phyloP scores from a whole-genome alignment of 2,888 invertebrate species.

The Biston stratarius region DNA sequence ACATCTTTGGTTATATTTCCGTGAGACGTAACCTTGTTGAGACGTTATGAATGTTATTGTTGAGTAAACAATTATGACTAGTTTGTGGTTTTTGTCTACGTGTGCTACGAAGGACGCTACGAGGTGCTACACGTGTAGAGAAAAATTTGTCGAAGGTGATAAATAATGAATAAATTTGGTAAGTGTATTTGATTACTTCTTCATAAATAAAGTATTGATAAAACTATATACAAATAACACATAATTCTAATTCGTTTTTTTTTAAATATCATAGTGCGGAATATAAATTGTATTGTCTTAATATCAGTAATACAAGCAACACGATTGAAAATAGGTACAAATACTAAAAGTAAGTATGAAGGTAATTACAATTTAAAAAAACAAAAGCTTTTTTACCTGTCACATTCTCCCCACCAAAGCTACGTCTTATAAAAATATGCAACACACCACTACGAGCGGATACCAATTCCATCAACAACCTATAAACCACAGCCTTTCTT shows the following conservation, averaged over 20 bases:
- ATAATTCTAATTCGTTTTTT: not conserved
- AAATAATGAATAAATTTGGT: not conserved
- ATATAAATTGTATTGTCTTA: too few relatives aligned
- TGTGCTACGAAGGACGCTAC: constrained; percentile 36
- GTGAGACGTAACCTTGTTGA: constrained; percentile 76
- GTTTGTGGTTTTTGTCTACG: constrained; percentile 33
- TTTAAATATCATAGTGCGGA: too few relatives aligned
- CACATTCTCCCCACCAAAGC: constrained; percentile 64
- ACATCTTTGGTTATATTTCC: constrained; percentile 83
- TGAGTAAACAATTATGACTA: constrained; percentile 32
- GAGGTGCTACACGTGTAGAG: constrained; percentile 22
- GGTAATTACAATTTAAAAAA: not conserved
- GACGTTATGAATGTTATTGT: constrained; percentile 45
- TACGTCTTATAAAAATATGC: constrained; percentile 80
- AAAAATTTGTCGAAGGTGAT: not conserved
- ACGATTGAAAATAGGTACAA: too few relatives aligned
- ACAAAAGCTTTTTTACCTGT: not conserved
- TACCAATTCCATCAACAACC: constrained; percentile 87
- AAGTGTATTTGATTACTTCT: not conserved
- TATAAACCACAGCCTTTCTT: constrained; percentile 87
- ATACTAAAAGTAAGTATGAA: too few relatives aligned
- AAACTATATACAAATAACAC: not conserved
- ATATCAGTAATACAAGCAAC: too few relatives aligned
- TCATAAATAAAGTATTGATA: constrained; percentile 16
- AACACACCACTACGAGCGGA: constrained; percentile 84